Evolutionary conservation across 1,140 invertebrate genomes (phyloP), one percentile per base, ranked within the genome.

Genomic region (Charaxes varanes): DNA sequence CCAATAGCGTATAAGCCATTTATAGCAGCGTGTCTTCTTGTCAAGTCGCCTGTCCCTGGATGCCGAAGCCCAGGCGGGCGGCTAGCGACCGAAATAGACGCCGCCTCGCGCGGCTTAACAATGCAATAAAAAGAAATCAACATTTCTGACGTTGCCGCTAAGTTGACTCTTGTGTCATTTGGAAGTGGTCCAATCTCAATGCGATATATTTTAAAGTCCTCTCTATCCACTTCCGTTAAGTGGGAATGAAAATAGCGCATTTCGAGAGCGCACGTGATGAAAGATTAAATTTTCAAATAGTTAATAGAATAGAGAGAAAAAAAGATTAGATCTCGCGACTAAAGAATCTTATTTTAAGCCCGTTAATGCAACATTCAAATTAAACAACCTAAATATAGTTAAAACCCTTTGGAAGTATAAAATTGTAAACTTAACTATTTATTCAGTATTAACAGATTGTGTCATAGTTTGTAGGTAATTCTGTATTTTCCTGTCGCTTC

Each of bases 71-170:
- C 73, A 73, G 73, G 67, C 74, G 60, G 68, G 60, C 62, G 60
- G 53, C 68, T 62, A 78, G 76, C 78, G 62, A 68, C 78, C 50
- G 53, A 80, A 80, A 82, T 82, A 82, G 74, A 66, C 45, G 34
- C 52, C 61, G 66, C 67, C 72, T 74, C 66, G 68, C 45, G 65
- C 67, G 70, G 64, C 76, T 80, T 79, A 78, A 83, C 78, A 83
- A 83, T 83, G 78, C 72, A 83, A 80, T 83, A 83, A 83, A 83
- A 83, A 83, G 78, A 83, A 83, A 78, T 77, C 67, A 74, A 79
- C 71, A 77, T 65, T 65, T 65, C 40, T 64, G 62, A 77, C 67
- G 73, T 67, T 57, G 69, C 66, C 58, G 64, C 65, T 83, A 83
- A 83, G 71, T 83, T 83, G 76, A 71, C 65, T 78, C 69, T 65